These are phyloP conservation scores for Heliconius nattereri DNA, from an alignment of 1,140 invertebrate species.

Conservation along the genomic window DNA sequence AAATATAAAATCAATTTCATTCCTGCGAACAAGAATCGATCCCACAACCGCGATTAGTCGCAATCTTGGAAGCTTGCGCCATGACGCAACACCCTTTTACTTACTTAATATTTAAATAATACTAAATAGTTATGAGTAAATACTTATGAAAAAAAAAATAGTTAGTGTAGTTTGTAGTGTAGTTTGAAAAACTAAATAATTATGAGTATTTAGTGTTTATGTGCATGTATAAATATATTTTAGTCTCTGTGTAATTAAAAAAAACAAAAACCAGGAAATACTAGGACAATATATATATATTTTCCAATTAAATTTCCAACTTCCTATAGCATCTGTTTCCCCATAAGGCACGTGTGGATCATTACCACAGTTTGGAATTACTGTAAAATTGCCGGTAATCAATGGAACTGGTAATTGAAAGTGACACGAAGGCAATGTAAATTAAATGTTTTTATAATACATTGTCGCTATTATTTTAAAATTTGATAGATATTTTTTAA, in stretches of 20 bases:
- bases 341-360: constrained; percentile 23
- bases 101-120: too few species aligned
- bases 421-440: constrained; percentile 18
- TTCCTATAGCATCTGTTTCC: constrained; percentile 22
- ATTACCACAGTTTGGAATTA: constrained; percentile 18
- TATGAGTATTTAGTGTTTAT: too few species aligned
- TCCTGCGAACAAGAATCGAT: too few species aligned
- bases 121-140: too few species aligned
- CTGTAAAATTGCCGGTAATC: constrained; percentile 26
- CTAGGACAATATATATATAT: not conserved
- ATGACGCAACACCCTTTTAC: too few species aligned
- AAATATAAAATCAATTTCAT: too few species aligned
- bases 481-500: not conserved
- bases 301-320: not conserved
- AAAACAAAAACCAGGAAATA: not conserved
- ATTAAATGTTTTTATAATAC: constrained; percentile 9
- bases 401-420: constrained; percentile 25
- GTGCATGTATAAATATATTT: too few species aligned
- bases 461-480: constrained; percentile 13
- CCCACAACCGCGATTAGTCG: too few species aligned
- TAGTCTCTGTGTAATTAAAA: not conserved
- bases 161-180: too few species aligned
- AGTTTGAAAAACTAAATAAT: too few species aligned
- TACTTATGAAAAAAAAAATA: too few species aligned
- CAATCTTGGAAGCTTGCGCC: too few species aligned